phyloP scores from a whole-genome alignment of 2,888 invertebrate species.

The Macrophya annulata region DNA sequence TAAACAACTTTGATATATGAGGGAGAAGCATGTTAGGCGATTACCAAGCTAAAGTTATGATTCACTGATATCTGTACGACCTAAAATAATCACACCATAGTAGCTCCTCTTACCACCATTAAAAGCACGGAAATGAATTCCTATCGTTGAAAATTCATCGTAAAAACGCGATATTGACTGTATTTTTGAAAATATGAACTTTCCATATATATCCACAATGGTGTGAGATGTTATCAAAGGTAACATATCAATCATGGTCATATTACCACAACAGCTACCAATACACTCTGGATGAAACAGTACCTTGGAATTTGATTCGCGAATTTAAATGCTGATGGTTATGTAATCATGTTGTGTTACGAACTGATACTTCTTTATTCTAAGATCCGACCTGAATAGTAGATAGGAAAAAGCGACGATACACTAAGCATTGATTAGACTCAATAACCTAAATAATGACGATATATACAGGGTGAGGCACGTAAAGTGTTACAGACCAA shows the following conservation, averaged over 20 bases:
- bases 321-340: background rate
- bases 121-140: no score
- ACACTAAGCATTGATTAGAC: background rate
- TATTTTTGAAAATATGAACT: background rate
- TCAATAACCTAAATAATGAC: background rate
- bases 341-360: background rate
- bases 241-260: background rate
- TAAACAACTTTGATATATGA: background rate
- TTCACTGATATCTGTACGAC: background rate
- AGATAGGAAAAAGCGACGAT: background rate
- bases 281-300: background rate
- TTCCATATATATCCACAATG: background rate
- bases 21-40: background rate
- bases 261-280: background rate
- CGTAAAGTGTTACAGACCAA: no score
- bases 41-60: background rate
- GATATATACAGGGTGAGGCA: no score
- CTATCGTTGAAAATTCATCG: no score
- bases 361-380: background rate
- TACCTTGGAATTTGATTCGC: background rate
- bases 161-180: no score
- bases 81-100: no score
- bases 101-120: no score
- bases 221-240: background rate
- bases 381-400: background rate